Conservation (phyloP, 35 echinoderm and acorn worm genomes). For the Ophiothrix spiculata region DNA sequence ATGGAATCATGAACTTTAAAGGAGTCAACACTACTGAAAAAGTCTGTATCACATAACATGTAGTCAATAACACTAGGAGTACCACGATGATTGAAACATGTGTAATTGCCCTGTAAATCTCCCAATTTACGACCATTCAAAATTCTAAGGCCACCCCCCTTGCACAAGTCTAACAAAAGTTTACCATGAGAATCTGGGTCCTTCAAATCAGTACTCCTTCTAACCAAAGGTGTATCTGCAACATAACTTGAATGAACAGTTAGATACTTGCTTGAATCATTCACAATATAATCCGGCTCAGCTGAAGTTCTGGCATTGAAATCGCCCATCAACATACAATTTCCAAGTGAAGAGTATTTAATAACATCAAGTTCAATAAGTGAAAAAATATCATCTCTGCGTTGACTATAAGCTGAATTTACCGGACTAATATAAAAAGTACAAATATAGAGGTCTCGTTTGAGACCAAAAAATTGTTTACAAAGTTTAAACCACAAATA, state of each 20-base stretch:
- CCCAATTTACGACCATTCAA: constrained; percentile 3
- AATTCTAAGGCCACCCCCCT: neutral
- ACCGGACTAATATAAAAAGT: neutral
- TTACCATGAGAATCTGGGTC: constrained; percentile 3
- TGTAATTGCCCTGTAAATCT: neutral
- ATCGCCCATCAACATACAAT: constrained; percentile 9
- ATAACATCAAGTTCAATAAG: neutral
- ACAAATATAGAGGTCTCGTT: neutral
- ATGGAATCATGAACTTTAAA: constrained; percentile 13
- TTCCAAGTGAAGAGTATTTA: neutral
- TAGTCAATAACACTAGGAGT: neutral
- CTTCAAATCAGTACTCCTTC: too few species aligned
- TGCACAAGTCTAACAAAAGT: constrained; percentile 5
- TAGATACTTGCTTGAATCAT: too few species aligned
- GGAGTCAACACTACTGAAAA: neutral
- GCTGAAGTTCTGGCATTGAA: neutral
- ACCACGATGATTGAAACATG: neutral
- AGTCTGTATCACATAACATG: constrained; percentile 6
- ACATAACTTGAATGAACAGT: too few species aligned
- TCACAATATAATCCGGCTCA: neutral
- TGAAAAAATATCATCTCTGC: constrained; percentile 1
- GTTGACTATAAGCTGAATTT: neutral
- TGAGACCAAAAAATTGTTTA: neutral
- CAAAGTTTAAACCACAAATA: neutral
- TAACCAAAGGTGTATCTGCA: too few species aligned